Percentiles rank a stretch among this genome's conserved stretches.
Conservation (phyloP, 2,888 invertebrate genomes). For the Apomyelois bistriatella region DNA sequence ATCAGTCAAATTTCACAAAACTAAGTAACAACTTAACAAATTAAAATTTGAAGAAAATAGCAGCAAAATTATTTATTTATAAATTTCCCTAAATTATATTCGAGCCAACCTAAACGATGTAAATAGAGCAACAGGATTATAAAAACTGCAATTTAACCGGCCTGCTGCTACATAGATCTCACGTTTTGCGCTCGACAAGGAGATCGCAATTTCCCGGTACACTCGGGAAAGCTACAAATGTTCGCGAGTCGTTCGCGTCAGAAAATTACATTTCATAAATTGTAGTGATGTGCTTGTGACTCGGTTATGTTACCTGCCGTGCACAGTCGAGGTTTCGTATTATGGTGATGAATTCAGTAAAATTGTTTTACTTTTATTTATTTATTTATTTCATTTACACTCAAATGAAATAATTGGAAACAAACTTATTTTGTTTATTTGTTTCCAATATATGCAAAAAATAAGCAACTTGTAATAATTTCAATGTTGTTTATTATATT, state of each 20-base stretch:
- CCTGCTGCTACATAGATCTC: constrained; percentile 60
- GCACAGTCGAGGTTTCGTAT: constrained; percentile 26
- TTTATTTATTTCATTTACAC: not conserved
- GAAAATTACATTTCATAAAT: constrained; percentile 79
- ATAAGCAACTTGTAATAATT: too few relatives aligned
- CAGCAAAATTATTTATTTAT: too few relatives aligned
- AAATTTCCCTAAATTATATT: too few relatives aligned
- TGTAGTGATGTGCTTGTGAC: constrained; percentile 47
- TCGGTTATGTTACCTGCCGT: constrained; percentile 3
- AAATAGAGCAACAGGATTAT: constrained; percentile 41
- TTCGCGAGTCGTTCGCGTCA: constrained; percentile 68
- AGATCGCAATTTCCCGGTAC: constrained; percentile 76
- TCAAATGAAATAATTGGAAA: too few relatives aligned
- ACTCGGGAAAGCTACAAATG: constrained; percentile 78
- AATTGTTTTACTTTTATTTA: not conserved
- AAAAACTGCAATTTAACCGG: constrained; percentile 73
- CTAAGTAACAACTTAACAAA: too few relatives aligned
- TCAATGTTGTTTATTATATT: too few relatives aligned
- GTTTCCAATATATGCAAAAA: too few relatives aligned
- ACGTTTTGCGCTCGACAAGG: constrained; percentile 57
- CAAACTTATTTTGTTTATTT: too few relatives aligned
- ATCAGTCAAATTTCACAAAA: too few relatives aligned
- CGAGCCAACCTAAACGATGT: not conserved
- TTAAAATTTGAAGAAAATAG: too few relatives aligned
- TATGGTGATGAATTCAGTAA: constrained; percentile 18